Conservation (phyloP, 2,113 vertebrate species). For the Cynoglossus semilaevis region DNA sequence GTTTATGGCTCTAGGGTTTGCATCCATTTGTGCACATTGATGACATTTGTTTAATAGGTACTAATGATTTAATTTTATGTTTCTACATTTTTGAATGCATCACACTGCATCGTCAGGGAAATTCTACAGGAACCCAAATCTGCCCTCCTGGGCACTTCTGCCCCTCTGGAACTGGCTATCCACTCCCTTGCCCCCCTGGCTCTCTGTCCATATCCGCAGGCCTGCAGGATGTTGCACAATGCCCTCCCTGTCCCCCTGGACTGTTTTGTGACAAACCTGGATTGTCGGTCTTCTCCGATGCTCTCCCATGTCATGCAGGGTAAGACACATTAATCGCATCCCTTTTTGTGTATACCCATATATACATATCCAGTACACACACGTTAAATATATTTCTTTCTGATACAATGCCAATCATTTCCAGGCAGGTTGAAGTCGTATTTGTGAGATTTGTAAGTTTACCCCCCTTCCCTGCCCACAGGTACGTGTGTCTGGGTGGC, state of each 20-base stretch:
- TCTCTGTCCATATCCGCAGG: conserved; percentile 78
- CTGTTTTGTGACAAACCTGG: conserved; percentile 80
- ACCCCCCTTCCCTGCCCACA: conserved; percentile 62
- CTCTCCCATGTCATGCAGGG: conserved; percentile 79
- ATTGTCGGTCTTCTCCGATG: conserved; percentile 70
- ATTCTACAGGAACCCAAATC: conserved; percentile 74
- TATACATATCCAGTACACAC: no score
- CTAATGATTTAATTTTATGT: background rate
- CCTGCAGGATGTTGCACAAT: conserved; percentile 74
- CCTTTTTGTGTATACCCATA: no score
- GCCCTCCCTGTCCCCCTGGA: conserved; percentile 82
- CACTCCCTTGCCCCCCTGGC: conserved; percentile 83
- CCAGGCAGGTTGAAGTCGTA: no score
- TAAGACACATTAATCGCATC: conserved; percentile 46
- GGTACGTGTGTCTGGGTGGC: conserved; percentile 85
- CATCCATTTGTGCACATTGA: no score
- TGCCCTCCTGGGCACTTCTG: conserved; percentile 87
- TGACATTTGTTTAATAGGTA: background rate
- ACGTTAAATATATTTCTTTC: no score
- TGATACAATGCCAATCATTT: no score
- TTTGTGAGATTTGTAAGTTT: no score
- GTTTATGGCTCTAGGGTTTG: no score
- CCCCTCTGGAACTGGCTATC: conserved; percentile 76
- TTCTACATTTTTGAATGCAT: background rate
- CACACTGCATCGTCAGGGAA: conserved; percentile 65